Evolutionary conservation across 2,113 vertebrate species (phyloP).

Genomic region (Cygnus atratus): DNA sequence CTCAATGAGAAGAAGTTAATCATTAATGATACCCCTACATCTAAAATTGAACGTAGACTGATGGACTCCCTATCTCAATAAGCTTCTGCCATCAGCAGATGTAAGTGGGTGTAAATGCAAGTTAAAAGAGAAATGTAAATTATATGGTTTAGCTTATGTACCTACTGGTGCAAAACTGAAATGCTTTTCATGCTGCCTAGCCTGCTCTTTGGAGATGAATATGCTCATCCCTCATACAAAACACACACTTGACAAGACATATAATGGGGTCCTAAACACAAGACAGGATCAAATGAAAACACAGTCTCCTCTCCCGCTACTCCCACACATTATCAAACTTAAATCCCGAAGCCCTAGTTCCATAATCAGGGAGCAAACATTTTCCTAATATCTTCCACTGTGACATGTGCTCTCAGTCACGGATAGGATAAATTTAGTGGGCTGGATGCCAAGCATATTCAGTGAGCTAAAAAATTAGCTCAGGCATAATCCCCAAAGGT

Average conservation of each 20-base stretch:
- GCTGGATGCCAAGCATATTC: not conserved
- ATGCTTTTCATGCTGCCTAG: not conserved
- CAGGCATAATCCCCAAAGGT: not conserved
- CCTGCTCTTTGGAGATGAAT: not conserved
- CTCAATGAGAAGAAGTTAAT: not conserved
- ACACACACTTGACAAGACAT: not conserved
- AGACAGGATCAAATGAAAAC: not conserved
- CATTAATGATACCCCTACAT: not conserved
- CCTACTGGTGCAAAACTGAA: not conserved
- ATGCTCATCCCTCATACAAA: not conserved
- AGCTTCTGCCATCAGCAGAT: not conserved
- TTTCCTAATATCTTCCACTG: not conserved
- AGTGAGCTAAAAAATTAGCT: not conserved
- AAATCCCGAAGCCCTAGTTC: not conserved
- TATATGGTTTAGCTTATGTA: not conserved
- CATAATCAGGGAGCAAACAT: not conserved
- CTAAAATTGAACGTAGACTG: not conserved
- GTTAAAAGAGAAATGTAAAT: not conserved
- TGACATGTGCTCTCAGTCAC: not conserved
- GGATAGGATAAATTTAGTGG: not conserved
- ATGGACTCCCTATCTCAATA: not conserved
- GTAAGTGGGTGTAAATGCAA: not conserved
- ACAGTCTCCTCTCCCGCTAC: rapidly evolving
- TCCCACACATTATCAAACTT: not conserved
- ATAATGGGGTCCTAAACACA: not conserved